Percentiles rank a stretch among this genome's conserved stretches.
Evolutionary conservation across 2,113 vertebrate genomes (phyloP).

Genomic region (Nothocercus julius): DNA sequence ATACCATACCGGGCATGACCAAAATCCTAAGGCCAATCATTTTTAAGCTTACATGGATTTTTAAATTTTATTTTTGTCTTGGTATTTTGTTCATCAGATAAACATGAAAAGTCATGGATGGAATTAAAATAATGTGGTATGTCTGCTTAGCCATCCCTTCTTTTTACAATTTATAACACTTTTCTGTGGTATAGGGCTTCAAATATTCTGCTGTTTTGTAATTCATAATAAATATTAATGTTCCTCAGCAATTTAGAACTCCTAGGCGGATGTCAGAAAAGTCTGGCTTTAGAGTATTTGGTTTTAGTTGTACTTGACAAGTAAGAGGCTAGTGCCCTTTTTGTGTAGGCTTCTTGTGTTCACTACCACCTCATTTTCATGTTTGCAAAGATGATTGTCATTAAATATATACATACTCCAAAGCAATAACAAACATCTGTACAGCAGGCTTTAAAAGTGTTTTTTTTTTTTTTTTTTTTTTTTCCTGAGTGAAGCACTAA

Average conservation of each 20-base stretch:
- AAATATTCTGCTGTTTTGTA: neutral
- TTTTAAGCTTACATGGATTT: neutral
- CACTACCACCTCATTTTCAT: neutral
- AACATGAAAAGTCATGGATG: neutral
- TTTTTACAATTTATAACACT: neutral
- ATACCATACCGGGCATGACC: neutral
- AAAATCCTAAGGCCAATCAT: accelerated
- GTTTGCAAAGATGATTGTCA: neutral
- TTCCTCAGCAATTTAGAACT: neutral
- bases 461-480: neutral
- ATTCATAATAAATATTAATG: neutral
- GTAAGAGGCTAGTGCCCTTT: neutral
- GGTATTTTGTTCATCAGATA: neutral
- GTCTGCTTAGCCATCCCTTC: neutral
- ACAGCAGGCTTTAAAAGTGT: neutral
- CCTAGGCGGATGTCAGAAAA: neutral
- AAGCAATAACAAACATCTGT: neutral
- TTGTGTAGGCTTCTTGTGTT: neutral
- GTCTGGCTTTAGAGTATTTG: neutral
- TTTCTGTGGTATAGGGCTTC: neutral
- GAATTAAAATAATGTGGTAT: neutral
- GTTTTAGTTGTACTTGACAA: neutral
- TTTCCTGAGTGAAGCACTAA: neutral
- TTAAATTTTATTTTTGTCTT: neutral
- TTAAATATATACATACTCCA: neutral